Percentiles rank a stretch among this genome's conserved stretches.
These are phyloP conservation scores for Agrotis puta DNA, from an alignment of 2,888 invertebrate species.

Conservation along the genomic window DNA sequence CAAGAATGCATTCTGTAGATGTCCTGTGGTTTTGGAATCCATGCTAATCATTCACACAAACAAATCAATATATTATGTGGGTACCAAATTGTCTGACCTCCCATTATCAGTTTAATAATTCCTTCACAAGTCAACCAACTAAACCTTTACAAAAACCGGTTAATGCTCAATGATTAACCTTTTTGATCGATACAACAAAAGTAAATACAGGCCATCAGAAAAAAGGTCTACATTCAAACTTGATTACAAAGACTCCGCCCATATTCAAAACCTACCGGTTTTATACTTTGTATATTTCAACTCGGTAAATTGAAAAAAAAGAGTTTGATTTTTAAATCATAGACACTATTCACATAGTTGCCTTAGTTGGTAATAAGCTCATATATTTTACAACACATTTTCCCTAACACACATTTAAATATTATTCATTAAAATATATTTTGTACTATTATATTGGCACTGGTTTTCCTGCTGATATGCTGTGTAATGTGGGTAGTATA, in stretches of 20 bases:
- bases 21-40: conserved; percentile 12
- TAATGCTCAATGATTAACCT: conserved; percentile 10
- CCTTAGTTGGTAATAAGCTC: conserved; percentile 10
- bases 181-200: conserved; percentile 16
- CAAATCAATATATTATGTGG: neutral
- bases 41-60: neutral
- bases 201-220: neutral
- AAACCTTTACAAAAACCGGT: conserved; percentile 16
- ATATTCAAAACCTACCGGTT: conserved; percentile 5
- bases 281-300: conserved; percentile 4
- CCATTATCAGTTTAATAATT: conserved; percentile 16
- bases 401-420: conserved; percentile 32
- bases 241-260: conserved; percentile 11
- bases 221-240: neutral
- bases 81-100: neutral
- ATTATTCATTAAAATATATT: conserved; percentile 37
- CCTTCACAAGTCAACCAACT: neutral
- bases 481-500: conserved; percentile 20
- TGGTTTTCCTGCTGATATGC: conserved; percentile 55
- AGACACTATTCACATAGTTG: neutral
- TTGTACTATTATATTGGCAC: conserved; percentile 18
- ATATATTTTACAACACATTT: conserved; percentile 9
- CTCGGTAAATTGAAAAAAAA: neutral
- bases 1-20: conserved; percentile 32
- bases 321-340: neutral